Evolutionary conservation across 2,113 vertebrate species (phyloP).

Genomic region (Anolis sagrei): DNA sequence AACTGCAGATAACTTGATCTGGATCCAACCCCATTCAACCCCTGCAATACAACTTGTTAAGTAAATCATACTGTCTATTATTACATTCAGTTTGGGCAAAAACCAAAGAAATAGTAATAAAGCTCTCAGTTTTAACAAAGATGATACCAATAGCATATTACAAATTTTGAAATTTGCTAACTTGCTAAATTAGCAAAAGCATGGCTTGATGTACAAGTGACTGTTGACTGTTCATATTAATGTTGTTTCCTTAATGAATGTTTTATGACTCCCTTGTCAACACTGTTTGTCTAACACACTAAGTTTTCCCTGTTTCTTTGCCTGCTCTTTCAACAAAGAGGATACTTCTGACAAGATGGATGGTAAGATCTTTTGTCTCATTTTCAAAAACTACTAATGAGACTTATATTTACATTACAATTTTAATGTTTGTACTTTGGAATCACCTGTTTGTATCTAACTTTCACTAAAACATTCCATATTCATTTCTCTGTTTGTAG

Average conservation of each 20-base stretch:
- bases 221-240: constrained; percentile 64
- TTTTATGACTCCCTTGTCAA: constrained; percentile 66
- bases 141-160: background rate
- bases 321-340: constrained; percentile 90
- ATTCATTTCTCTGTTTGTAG: constrained; percentile 6
- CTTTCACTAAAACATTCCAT: background rate
- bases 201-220: constrained; percentile 51
- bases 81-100: constrained; percentile 8
- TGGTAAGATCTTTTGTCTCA: constrained; percentile 89
- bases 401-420: background rate
- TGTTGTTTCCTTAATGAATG: constrained; percentile 67
- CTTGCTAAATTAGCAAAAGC: constrained; percentile 48
- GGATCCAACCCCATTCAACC: background rate
- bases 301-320: constrained; percentile 87
- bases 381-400: constrained; percentile 58
- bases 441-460: constrained; percentile 9
- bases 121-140: background rate
- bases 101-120: background rate
- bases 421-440: background rate
- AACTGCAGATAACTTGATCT: background rate
- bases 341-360: constrained; percentile 98
- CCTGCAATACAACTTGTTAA: background rate
- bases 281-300: constrained; percentile 81
- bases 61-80: background rate
- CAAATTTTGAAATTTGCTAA: constrained; percentile 33